Base-by-base conservation (phyloP, 2,888 invertebrate species). In the Nomada hirtipes region DNA sequence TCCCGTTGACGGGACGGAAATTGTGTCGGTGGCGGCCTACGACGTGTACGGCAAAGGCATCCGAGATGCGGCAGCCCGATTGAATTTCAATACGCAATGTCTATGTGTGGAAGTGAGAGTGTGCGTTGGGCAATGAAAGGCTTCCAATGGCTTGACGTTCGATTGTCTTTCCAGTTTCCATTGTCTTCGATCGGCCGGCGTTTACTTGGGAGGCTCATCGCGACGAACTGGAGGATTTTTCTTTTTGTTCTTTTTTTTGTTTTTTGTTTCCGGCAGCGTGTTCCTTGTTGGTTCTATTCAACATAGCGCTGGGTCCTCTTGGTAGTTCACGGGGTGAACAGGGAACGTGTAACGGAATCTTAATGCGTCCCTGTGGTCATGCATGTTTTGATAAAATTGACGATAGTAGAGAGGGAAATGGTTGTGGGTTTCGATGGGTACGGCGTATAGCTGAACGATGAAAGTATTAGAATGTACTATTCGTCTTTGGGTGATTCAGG, bases 81-180 rank as follows among this genome's bases (percentile, higher is more conserved):
- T 90, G 89, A 86, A 89, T 90, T 90, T 90, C 89, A 90, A 90
- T 90, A 84, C 85, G 84, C 75, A 83, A 83, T 78, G 84, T 80
- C 85, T 82, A 15, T 18, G 42, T 23, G 50, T 52, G 26, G 1
- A 4, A 4, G 42, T 2, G 52, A 7, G 47, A 18, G 50, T 29
- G 63, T n/a, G 50, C 42, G 72, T 80, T 80, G 79, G 80, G 84
- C 88, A 89, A 90, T 84, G 87, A 89, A 86, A 89, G 89, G 83
- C 86, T 88, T 89, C 87, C 77, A 86, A 65, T 69, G 80, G 77
- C 83, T 86, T 84, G 89, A 87, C 79, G 81, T 65, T 78, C 88
- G 82, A 85, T 88, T 87, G 85, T 85, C 88, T 88, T 87, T 79
- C 69, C 84, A 83, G 79, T 84, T 79, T 71, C 86, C 83, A 87